phyloP scores from a whole-genome alignment of 2,888 invertebrate genomes.

The Macrophya annulata region DNA sequence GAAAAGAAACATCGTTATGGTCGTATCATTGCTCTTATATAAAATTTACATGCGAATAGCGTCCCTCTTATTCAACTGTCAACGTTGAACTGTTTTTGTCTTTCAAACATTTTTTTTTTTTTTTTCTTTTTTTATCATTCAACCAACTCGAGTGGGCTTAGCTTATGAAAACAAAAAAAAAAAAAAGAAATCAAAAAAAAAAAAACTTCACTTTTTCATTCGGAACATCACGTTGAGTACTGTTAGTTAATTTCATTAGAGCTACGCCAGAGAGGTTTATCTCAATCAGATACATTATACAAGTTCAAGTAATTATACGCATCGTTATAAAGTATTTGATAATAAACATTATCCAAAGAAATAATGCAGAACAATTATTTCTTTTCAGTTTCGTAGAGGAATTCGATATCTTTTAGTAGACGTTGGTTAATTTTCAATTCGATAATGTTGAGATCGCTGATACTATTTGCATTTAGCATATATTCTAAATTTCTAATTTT shows the following conservation, averaged over 20 bases:
- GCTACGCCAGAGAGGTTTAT: not conserved
- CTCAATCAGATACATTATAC: not conserved
- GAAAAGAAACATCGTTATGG: conserved; percentile 33
- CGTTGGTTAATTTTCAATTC: not conserved
- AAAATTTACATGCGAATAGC: conserved; percentile 39
- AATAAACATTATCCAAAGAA: too few relatives aligned
- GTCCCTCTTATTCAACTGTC: conserved; percentile 18
- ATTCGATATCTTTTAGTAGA: not conserved
- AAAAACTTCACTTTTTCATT: conserved; percentile 17
- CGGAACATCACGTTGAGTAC: not conserved
- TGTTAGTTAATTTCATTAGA: not conserved
- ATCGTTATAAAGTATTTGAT: not conserved
- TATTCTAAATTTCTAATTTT: too few relatives aligned
- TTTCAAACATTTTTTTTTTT: not conserved
- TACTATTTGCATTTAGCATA: too few relatives aligned
- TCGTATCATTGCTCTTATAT: not conserved
- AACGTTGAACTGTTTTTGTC: conserved; percentile 18
- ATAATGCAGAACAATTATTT: too few relatives aligned
- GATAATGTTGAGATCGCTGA: too few relatives aligned
- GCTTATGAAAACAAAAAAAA: conserved; percentile 2
- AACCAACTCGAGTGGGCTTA: not conserved
- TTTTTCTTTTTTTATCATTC: not conserved
- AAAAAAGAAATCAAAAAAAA: too few relatives aligned
- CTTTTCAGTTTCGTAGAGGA: not conserved
- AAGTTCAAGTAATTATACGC: not conserved